Percentiles rank a stretch among this genome's conserved stretches.
Conservation (phyloP, 2,113 vertebrate species). For the Numida meleagris region DNA sequence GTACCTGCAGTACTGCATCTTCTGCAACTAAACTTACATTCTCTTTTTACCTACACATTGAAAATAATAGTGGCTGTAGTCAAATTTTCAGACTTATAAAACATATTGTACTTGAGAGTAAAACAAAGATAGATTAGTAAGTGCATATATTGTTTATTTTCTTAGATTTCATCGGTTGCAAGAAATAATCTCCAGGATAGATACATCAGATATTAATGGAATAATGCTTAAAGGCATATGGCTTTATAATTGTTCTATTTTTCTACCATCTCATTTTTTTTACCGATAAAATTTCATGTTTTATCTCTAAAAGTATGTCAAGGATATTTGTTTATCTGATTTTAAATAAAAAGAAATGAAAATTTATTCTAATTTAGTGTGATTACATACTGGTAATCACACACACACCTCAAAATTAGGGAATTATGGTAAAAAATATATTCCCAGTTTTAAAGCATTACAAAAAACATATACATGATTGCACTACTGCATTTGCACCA, state of each 20-base stretch:
- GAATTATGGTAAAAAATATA: background rate
- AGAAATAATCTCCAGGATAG: background rate
- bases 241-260: background rate
- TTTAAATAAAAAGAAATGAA: background rate
- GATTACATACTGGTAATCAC: background rate
- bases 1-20: background rate
- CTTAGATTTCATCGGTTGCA: background rate
- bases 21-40: background rate
- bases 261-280: background rate
- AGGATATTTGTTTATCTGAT: background rate
- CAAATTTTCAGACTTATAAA: background rate
- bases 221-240: rapidly evolving
- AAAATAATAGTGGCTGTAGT: background rate
- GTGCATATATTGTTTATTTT: background rate
- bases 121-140: background rate
- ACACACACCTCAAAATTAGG: background rate
- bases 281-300: background rate
- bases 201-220: background rate
- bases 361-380: background rate
- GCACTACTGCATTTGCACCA: background rate
- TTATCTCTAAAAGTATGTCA: background rate
- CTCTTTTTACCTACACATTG: background rate
- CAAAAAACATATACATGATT: background rate
- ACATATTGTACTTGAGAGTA: background rate
- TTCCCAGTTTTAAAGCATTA: background rate